phyloP scores from a whole-genome alignment of 2,113 vertebrate species.

The Neodon shergylaensis region DNA sequence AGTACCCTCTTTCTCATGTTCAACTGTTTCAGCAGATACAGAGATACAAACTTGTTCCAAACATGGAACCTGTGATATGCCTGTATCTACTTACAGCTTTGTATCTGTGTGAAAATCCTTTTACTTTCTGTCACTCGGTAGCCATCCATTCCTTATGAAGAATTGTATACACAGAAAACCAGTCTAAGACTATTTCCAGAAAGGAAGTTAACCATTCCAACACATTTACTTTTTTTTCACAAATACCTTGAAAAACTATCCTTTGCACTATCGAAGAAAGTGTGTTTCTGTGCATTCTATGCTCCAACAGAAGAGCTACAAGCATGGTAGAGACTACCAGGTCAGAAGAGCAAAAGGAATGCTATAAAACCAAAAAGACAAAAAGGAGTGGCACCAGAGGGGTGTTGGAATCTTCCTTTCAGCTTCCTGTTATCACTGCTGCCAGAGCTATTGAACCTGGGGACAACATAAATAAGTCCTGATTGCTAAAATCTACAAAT shows the following conservation, averaged over 20 bases:
- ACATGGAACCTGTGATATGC: not conserved
- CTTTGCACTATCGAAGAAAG: not conserved
- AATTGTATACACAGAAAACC: not conserved
- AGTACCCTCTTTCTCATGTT: fast-evolving
- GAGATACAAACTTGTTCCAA: not conserved
- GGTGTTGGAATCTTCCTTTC: not conserved
- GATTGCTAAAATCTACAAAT: not conserved
- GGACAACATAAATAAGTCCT: not conserved
- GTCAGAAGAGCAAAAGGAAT: constrained; percentile 23
- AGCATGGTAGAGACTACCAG: not conserved
- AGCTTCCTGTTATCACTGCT: constrained; percentile 46
- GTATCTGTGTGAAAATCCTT: not conserved
- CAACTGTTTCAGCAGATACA: not conserved
- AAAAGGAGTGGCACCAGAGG: not conserved
- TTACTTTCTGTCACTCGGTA: not conserved
- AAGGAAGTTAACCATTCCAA: not conserved
- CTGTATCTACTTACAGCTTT: not conserved
- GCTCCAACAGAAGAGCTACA: not conserved
- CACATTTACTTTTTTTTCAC: not conserved
- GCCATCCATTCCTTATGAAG: not conserved
- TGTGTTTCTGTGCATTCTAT: constrained; percentile 10
- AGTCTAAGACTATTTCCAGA: not conserved
- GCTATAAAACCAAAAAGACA: constrained; percentile 47
- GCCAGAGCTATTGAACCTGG: not conserved
- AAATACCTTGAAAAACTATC: constrained; percentile 5